A percentile compares a stretch with the other conserved stretches of the same genome.
phyloP scores from a whole-genome alignment of 2,797 vertebrate genomes.

The Sitta carolinensis region DNA sequence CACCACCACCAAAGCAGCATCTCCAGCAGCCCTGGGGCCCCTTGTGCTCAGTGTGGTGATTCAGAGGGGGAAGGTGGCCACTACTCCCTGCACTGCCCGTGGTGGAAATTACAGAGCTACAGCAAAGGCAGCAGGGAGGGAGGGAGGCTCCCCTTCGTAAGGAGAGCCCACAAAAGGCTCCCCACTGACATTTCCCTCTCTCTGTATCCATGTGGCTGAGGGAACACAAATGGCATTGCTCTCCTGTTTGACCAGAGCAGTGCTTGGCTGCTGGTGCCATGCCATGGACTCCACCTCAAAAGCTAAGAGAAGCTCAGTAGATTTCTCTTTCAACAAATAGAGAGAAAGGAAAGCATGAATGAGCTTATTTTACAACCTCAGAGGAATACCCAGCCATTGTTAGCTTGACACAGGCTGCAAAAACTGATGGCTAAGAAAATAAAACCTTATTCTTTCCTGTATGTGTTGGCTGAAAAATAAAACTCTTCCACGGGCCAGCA shows the following conservation, averaged over 20 bases:
- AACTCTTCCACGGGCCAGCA: background rate
- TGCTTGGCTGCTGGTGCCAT: background rate
- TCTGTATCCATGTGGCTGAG: background rate
- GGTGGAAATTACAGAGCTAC: background rate
- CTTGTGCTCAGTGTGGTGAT: background rate
- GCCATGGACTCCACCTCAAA: background rate
- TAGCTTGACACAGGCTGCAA: background rate
- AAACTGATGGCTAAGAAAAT: slow-evolving; percentile 5
- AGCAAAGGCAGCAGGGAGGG: background rate
- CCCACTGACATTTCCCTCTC: background rate
- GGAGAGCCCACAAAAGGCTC: background rate
- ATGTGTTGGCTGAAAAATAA: background rate
- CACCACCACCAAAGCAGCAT: background rate
- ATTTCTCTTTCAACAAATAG: background rate
- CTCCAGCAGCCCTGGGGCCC: background rate
- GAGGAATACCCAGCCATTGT: slow-evolving; percentile 31
- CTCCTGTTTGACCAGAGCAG: background rate
- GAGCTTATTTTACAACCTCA: slow-evolving; percentile 18
- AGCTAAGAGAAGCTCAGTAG: background rate
- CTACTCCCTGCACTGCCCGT: rapidly evolving
- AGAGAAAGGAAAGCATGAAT: slow-evolving; percentile 22
- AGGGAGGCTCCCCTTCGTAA: background rate
- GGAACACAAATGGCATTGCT: background rate
- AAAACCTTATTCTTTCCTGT: slow-evolving; percentile 28
- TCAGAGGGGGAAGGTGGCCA: background rate